phyloP scores from a whole-genome alignment of 23 tunicate species.

The Trididemnum clinides region DNA sequence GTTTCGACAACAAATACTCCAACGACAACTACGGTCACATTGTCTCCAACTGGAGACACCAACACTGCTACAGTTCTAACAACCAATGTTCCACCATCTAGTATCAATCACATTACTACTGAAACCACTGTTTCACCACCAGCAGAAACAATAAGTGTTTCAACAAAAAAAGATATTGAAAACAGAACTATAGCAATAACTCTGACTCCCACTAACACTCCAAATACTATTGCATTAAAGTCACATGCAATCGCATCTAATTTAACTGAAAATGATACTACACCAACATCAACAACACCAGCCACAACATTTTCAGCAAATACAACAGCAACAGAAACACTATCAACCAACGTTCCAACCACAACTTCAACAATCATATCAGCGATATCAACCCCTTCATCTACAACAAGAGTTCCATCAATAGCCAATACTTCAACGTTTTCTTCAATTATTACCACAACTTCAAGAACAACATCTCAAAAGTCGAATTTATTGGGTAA shows the following conservation, averaged over 20 bases:
- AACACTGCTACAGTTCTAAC: not conserved
- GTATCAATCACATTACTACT: too few relatives aligned
- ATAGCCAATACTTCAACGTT: not conserved
- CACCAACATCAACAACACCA: not conserved
- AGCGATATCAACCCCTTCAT: not conserved
- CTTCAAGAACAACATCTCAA: not conserved
- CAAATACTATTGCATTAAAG: too few relatives aligned
- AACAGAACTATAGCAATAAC: too few relatives aligned
- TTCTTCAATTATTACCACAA: not conserved
- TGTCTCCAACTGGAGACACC: not conserved
- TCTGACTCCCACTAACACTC: too few relatives aligned
- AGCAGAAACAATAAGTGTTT: too few relatives aligned
- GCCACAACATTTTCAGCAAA: not conserved
- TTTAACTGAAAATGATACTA: too few relatives aligned
- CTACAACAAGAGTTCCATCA: not conserved
- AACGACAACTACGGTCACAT: not conserved
- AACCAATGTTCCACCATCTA: too few relatives aligned
- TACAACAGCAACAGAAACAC: slow-evolving; percentile 3
- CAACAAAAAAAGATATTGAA: too few relatives aligned
- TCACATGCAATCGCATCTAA: too few relatives aligned
- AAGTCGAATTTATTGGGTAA: too few relatives aligned
- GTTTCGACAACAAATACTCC: not conserved
- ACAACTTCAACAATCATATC: not conserved
- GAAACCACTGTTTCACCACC: too few relatives aligned
- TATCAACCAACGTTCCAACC: not conserved